Conservation (phyloP, 2,888 invertebrate genomes). For the Argyresthia goedartella region DNA sequence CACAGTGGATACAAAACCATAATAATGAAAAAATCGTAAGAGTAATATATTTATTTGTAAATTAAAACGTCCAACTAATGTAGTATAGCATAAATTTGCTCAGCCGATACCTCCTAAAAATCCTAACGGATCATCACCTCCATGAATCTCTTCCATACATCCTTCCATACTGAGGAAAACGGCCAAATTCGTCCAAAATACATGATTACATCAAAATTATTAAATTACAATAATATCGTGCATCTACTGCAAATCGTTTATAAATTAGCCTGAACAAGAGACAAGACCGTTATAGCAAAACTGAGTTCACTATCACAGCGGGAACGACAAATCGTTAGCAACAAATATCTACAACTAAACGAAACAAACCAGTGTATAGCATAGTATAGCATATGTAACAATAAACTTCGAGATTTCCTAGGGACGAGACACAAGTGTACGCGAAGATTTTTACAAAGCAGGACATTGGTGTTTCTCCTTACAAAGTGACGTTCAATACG, state of each 20-base stretch:
- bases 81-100: conserved; percentile 19
- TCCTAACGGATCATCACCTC: conserved; percentile 23
- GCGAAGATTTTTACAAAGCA: conserved; percentile 33
- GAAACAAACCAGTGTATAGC: background rate
- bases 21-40: conserved; percentile 11
- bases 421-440: background rate
- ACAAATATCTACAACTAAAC: background rate
- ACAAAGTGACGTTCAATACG: conserved; percentile 45
- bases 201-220: conserved; percentile 46
- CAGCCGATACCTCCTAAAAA: conserved; percentile 36
- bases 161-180: conserved; percentile 38
- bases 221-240: conserved; percentile 43
- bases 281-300: conserved; percentile 2
- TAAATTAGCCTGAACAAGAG: background rate
- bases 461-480: conserved; percentile 59
- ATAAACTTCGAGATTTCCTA: background rate
- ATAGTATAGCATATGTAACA: background rate
- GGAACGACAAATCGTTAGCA: too few relatives aligned
- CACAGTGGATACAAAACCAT: too few relatives aligned
- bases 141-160: conserved; percentile 30
- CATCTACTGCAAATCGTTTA: conserved; percentile 34
- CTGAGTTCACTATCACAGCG: background rate
- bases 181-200: conserved; percentile 32
- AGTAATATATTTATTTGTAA: conserved; percentile 45
- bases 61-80: conserved; percentile 37